phyloP scores from a whole-genome alignment of 2,888 invertebrate genomes.

The Agelastica alni region DNA sequence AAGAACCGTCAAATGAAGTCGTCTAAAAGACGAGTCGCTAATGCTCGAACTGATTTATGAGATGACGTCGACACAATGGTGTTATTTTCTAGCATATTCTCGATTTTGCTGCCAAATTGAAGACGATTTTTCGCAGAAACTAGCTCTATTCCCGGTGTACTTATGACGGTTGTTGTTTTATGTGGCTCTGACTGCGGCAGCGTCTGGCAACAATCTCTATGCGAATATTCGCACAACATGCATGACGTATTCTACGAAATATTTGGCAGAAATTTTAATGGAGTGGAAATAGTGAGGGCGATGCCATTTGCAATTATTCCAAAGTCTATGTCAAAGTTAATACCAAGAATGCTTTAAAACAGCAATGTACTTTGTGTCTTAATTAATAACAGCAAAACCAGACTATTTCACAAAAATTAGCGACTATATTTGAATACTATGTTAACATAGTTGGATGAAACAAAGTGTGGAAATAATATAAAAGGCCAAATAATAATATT shows the following conservation, averaged over 20 bases:
- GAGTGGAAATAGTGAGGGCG: background rate
- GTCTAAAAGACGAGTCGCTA: constrained; percentile 14
- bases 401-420: no score
- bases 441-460: no score
- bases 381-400: no score
- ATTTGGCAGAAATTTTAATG: constrained; percentile 4
- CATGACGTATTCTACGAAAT: constrained; percentile 16
- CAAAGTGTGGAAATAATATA: no score
- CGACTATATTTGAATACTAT: no score
- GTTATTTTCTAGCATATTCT: constrained; percentile 50
- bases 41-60: constrained; percentile 42
- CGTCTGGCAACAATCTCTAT: constrained; percentile 52
- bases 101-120: constrained; percentile 58
- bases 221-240: constrained; percentile 15
- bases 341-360: background rate
- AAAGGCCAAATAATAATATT: no score
- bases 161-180: constrained; percentile 55
- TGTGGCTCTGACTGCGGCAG: constrained; percentile 37
- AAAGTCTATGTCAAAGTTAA: background rate
- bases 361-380: no score
- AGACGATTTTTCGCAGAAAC: constrained; percentile 57
- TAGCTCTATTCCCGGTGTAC: constrained; percentile 52
- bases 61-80: constrained; percentile 44
- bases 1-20: no score
- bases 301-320: constrained; percentile 1